Base-by-base conservation (phyloP, 2,797 vertebrate species). In the Staurois parvus region DNA sequence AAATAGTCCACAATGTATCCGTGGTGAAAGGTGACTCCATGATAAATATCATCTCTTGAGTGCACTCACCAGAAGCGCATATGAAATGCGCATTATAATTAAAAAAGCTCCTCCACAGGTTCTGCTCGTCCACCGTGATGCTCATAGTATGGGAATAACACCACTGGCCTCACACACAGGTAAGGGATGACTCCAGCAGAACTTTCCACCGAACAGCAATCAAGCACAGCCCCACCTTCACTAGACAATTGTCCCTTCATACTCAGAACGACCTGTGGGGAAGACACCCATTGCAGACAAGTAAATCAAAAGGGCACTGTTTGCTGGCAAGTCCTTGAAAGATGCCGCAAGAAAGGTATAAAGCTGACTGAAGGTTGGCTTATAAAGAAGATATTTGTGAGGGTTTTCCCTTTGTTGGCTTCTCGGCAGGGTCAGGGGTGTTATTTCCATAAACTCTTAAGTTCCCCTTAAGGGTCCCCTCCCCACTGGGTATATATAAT, bases 271-370 rank as follows among this genome's bases (percentile, higher is more conserved):
- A 91, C 96, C 97, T 88, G 94, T 92, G 85, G 98, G 98, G 88
- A 99, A 98, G 92, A 99, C 97, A 87, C 98, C 98, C 76, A 97
- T 98, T 77, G 98, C 98, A 70, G 98, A 99, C 90, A 99, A 92
- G 93, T 99, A 99, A 84, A 99, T 96, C 86, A 99, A 96, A 87
- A 99, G 95, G 79, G 97, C 98, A 0, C 97, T 99, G 91, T 98
- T 99, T 84, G 98, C 97, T 91, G 98, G 97, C 91, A 99, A 94
- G 93, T 99, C 98, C 98, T 99, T 99, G 93, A 99, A 99, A 79
- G 98, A 99, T 75, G 98, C 97, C 87, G 98, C 97, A 93, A 99
- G 91, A 92, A 99, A 99, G 4, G 98, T 98, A 85, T 98, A 99
- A 0, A 99, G 96, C 90, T 99, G 98, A 92, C 98, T 99, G 92